A percentile compares a stretch with the other conserved stretches of the same genome.
phyloP scores from a whole-genome alignment of 2,797 vertebrate species.

The Clamator glandarius region DNA sequence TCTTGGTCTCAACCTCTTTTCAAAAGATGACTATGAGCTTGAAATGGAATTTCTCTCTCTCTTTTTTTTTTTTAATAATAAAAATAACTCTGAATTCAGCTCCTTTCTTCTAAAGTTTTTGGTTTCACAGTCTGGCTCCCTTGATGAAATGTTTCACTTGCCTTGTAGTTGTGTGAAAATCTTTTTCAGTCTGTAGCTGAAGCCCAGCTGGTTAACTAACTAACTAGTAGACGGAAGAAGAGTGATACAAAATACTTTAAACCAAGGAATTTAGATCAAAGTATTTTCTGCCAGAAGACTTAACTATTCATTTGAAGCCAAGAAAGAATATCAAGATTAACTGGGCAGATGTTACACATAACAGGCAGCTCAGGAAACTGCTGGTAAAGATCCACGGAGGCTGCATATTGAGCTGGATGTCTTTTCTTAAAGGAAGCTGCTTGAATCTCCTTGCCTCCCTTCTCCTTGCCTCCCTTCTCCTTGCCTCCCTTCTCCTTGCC shows the following conservation, averaged over 20 bases:
- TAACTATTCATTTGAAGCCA: neutral
- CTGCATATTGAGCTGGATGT: neutral
- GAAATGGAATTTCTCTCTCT: neutral
- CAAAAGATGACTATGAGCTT: neutral
- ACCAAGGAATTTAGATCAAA: neutral
- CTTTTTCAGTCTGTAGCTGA: neutral
- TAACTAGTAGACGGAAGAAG: neutral
- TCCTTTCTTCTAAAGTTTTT: neutral
- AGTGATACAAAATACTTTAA: neutral
- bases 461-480: neutral
- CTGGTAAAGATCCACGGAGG: neutral
- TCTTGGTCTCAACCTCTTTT: neutral
- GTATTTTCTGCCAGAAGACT: neutral
- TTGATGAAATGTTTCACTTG: neutral
- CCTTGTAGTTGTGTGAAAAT: neutral
- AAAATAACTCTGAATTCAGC: neutral
- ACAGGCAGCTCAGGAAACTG: neutral
- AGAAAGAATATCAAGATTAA: neutral
- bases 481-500: no score
- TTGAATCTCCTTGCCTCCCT: neutral
- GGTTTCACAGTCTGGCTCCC: neutral
- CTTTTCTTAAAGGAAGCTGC: neutral
- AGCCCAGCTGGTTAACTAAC: neutral
- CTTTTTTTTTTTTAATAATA: neutral
- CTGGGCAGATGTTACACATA: neutral